Evolutionary conservation across 2,113 vertebrate genomes (phyloP).

Genomic region (Sarotherodon lohbergeri): DNA sequence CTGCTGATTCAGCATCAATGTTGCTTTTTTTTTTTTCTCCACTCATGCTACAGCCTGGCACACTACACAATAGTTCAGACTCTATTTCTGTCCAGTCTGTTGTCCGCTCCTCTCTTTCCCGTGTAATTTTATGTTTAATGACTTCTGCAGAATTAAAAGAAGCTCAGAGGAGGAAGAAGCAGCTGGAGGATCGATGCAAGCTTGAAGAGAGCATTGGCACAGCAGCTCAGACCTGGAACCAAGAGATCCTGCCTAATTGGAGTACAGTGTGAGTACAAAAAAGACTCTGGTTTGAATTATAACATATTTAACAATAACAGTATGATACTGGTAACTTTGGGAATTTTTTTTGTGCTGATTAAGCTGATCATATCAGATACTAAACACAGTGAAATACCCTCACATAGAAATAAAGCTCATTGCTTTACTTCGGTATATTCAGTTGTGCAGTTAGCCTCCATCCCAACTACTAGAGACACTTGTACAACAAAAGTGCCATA

Average conservation of each 20-base stretch:
- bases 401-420: neutral
- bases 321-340: neutral
- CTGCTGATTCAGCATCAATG: neutral
- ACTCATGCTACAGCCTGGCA: neutral
- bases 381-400: neutral
- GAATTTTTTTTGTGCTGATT: neutral
- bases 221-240: slow-evolving; percentile 87
- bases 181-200: slow-evolving; percentile 86
- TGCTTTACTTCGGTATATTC: neutral
- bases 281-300: neutral
- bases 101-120: neutral
- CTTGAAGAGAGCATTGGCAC: slow-evolving; percentile 87
- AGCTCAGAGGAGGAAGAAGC: slow-evolving; percentile 84
- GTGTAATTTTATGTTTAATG: neutral
- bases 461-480: neutral
- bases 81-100: neutral
- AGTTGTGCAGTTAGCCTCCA: neutral
- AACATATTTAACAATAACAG: neutral
- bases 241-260: slow-evolving; percentile 91
- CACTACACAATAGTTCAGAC: neutral
- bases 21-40: neutral
- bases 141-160: slow-evolving; percentile 81
- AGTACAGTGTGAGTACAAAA: slow-evolving; percentile 79
- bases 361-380: neutral
- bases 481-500: rapidly evolving